These are phyloP conservation scores for Hemibagrus wyckioides DNA, from an alignment of 2,113 vertebrate species.

Conservation along the genomic window DNA sequence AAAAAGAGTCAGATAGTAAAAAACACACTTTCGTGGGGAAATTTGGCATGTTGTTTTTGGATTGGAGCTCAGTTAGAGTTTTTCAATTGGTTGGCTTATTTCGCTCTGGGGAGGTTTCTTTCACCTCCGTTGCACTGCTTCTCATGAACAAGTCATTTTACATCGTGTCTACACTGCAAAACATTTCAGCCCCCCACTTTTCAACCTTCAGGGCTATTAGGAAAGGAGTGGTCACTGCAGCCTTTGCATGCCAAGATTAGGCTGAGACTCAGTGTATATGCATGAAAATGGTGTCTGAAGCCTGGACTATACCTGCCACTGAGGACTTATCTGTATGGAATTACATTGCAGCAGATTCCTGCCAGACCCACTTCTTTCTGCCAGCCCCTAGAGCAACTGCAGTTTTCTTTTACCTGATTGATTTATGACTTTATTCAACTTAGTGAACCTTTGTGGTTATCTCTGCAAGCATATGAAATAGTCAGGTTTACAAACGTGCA, in stretches of 20 bases:
- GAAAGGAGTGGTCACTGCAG: conserved; percentile 27
- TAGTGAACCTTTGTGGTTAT: conserved; percentile 3
- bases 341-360: conserved; percentile 10
- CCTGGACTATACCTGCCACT: not conserved
- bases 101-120: conserved; percentile 58
- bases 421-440: conserved; percentile 13
- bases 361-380: conserved; percentile 6
- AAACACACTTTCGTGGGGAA: conserved; percentile 56
- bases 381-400: not conserved
- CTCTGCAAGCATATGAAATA: not conserved
- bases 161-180: conserved; percentile 66
- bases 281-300: conserved; percentile 40
- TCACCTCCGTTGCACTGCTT: conserved; percentile 42
- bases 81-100: conserved; percentile 51
- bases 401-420: conserved; percentile 3
- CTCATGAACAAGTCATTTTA: conserved; percentile 71
- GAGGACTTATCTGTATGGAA: not conserved
- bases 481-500: not conserved
- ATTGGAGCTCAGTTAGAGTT: conserved; percentile 53
- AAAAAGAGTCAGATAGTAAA: conserved; percentile 58
- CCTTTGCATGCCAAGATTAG: conserved; percentile 22
- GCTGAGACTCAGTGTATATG: not conserved
- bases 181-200: conserved; percentile 34
- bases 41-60: conserved; percentile 67
- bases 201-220: conserved; percentile 34